Base-by-base conservation (phyloP, 2,797 vertebrate genomes). In the Poecilia picta region DNA sequence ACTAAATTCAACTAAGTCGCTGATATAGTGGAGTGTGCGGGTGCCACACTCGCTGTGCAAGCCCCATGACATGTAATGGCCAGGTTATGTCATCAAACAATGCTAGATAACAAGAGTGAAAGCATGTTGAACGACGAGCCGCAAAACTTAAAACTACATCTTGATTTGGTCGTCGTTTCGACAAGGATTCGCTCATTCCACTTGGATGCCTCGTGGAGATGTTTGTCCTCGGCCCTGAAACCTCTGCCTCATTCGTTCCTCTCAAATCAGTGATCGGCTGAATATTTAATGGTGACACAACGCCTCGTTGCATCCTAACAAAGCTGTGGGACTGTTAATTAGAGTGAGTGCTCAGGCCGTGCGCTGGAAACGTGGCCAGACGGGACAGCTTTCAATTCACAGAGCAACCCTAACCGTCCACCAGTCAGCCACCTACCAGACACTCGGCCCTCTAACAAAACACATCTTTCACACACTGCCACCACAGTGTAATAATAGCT, bases 311-410 rank as follows among this genome's bases (percentile, higher is more conserved):
- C 72, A n/a, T 72, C 73, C 16, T 72, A 76, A 92, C 91, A 93
- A 93, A 92, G 92, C 80, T 41, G 0, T 0, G 1, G 18, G 79
- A 23, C 10, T 76, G 84, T 89, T 93, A 88, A 93, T 94, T 89
- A 93, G 91, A 89, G 82, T 55, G 80, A 93, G 93, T 91, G 93
- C 88, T 89, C 81, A 59, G 78, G 77, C 13, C 5, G 33, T 79
- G 43, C 43, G 8, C n/a, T 0, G 8, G 59, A 55, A 80, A 75
- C 68, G 6, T 53, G 83, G 41, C 31, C 62, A 46, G 79, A 74
- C 0, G 13, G 55, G 74, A 73, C 79, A 1, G 55, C 71, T 74
- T 77, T 12, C 12, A 39, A 43, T 59, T 77, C 77, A 51, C 31
- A 62, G 49, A 78, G 70, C 45, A 47, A 75, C 33, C 59, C 59